Percentiles rank a stretch among this genome's conserved stretches.
phyloP scores from a whole-genome alignment of 2,113 vertebrate species.

The Petrocephalus microphthalmus region DNA sequence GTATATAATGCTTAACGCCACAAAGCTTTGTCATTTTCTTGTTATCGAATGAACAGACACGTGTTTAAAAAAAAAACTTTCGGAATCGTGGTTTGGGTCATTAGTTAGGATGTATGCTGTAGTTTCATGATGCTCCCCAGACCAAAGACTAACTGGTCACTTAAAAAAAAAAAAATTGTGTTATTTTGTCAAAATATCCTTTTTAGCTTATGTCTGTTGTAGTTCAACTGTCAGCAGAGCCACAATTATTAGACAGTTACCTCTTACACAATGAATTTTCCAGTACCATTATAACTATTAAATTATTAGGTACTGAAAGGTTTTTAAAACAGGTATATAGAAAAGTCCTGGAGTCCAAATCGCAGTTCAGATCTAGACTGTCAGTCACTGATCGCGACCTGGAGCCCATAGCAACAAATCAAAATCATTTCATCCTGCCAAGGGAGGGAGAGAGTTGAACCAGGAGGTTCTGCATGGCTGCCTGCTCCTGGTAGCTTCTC shows the following conservation, averaged over 20 bases:
- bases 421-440: neutral
- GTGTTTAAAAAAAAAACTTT: neutral
- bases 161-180: neutral
- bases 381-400: neutral
- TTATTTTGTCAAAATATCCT: neutral
- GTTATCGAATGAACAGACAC: neutral
- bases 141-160: neutral
- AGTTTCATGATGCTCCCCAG: neutral
- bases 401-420: neutral
- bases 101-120: neutral
- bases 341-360: neutral
- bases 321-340: neutral
- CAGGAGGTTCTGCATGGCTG: neutral
- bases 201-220: neutral
- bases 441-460: neutral
- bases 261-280: neutral
- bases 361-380: neutral
- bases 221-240: neutral
- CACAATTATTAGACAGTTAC: neutral
- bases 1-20: slow-evolving; percentile 9
- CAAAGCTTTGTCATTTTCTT: neutral
- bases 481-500: neutral
- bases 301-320: neutral
- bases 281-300: neutral
- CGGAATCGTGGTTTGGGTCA: slow-evolving; percentile 13